Base-by-base conservation (phyloP, 2,888 invertebrate genomes). In the Ceraclea dissimilis region DNA sequence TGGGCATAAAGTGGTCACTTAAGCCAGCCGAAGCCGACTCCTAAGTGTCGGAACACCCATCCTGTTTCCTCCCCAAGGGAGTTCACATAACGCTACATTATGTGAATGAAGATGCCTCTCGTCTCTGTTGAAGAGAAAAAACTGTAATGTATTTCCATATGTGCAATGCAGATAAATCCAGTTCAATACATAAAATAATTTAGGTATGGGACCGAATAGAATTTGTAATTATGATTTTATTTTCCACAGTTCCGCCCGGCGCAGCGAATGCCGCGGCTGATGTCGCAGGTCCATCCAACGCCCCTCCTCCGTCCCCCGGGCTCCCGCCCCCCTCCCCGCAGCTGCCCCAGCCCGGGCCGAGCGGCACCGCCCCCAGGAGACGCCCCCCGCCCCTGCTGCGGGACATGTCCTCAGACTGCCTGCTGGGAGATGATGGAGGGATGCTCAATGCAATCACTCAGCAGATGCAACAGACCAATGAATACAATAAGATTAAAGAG, bases 401-500 rank as follows among this genome's bases (percentile, higher is more conserved):
- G 21, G 62, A 62, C 49, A 49, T 58, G 44, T 62, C 62, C 6
- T 62, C 62, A 1, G 62, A 62, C 50, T 60, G 56, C 39, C 56
- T 62, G 11, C 22, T 58, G n/a, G 62, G 60, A 10, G 62, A 52
- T 31, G 57, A 57, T 17, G n/a, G 82, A 79, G 63, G 73, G 74
- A 4, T 68, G 72, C 0, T 19, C 50, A 34, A 33, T 6, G 21
- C 49, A 11, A n/a, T 67, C 71, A 53, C 66, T 71, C 55, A 61
- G 31, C 74, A 72, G 49, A 68, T 72, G 60, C 77, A 77, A 57
- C 74, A 75, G 64, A 66, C 67, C 61, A 71, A 71, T 61, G 78
- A 78, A 61, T 78, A 78, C 61, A 70, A 70, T 60, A 78, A 78
- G 63, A 76, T 76, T 39, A 77, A 76, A 65, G 69, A 76, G 71